Conservation (phyloP, 2,888 invertebrate genomes). For the Tipula confusa region DNA sequence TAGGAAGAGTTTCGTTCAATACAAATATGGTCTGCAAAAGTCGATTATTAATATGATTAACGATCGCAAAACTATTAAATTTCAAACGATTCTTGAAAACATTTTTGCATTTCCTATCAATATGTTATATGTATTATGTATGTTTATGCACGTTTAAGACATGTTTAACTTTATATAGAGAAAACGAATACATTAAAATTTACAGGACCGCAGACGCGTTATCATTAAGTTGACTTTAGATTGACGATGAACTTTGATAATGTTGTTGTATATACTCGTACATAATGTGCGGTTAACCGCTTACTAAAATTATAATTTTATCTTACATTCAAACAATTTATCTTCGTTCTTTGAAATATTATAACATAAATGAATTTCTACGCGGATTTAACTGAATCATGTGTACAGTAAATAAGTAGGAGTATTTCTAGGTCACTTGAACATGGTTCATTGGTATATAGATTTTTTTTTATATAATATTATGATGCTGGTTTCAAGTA, state of each 20-base stretch:
- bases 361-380: neutral
- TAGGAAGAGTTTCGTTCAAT: no score
- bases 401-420: neutral
- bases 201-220: no score
- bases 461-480: neutral
- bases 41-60: no score
- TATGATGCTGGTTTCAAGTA: neutral
- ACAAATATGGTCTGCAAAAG: no score
- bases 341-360: neutral
- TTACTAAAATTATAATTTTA: neutral
- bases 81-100: no score
- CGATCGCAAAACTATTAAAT: no score
- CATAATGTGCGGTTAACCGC: neutral
- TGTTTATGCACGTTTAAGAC: no score
- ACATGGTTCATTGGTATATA: neutral
- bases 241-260: neutral
- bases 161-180: no score
- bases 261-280: neutral
- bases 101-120: no score
- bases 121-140: no score
- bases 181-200: no score
- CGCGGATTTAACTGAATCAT: neutral
- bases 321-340: neutral
- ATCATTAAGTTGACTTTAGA: neutral
- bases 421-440: conserved; percentile 12